phyloP scores from a whole-genome alignment of 1,140 invertebrate species.

The Heterodera schachtii region DNA sequence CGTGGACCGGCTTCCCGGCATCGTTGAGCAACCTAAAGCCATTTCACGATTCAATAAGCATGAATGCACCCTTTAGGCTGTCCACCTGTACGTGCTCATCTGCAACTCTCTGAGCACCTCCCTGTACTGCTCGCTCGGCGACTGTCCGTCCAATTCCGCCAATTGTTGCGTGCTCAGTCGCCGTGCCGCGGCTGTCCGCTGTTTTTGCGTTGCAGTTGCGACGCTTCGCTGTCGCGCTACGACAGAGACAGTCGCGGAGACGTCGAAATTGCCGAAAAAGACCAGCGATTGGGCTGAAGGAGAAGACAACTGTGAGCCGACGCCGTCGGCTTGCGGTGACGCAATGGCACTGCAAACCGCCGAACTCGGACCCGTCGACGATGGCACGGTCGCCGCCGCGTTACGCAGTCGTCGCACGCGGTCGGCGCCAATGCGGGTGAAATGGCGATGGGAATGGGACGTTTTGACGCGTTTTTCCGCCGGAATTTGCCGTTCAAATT shows the following conservation, averaged over 20 bases:
- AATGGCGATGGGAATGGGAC: slow-evolving; percentile 28
- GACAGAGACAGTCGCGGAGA: background rate
- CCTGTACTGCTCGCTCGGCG: slow-evolving; percentile 33
- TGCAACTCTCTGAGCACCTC: slow-evolving; percentile 46
- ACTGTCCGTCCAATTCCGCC: slow-evolving; percentile 28
- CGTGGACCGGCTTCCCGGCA: slow-evolving; percentile 55
- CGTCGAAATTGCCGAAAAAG: background rate
- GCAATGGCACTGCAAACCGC: background rate
- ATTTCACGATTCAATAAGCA: slow-evolving; percentile 7
- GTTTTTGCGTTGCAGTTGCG: background rate
- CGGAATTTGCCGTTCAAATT: slow-evolving; percentile 54
- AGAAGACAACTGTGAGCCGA: background rate
- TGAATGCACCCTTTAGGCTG: background rate
- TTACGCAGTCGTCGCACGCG: slow-evolving; percentile 7
- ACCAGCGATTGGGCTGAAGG: background rate
- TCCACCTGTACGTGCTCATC: slow-evolving; percentile 30
- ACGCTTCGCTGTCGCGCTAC: background rate
- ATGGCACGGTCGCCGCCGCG: background rate
- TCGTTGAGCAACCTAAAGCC: slow-evolving; percentile 58
- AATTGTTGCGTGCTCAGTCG: slow-evolving; percentile 27
- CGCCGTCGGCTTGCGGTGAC: background rate
- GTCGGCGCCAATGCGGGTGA: background rate
- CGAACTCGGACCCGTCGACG: slow-evolving; percentile 15
- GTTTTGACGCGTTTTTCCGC: slow-evolving; percentile 57
- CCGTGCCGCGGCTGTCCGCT: slow-evolving; percentile 21